Percentiles rank a stretch among this genome's conserved stretches.
phyloP scores from a whole-genome alignment of 2,888 invertebrate species.

The Callyntrura guangdongensis region DNA sequence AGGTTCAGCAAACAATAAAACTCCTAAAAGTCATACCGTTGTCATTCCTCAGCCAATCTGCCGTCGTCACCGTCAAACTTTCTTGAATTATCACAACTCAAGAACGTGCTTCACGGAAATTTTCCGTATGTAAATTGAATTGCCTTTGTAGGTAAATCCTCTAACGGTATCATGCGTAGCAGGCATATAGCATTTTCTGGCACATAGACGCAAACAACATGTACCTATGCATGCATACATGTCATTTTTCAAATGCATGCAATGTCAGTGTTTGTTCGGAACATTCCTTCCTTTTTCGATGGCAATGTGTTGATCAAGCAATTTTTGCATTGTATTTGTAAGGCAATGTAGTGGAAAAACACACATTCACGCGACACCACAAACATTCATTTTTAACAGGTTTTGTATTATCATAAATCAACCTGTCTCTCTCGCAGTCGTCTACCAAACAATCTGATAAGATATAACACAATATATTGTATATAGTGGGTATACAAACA shows the following conservation, averaged over 20 bases:
- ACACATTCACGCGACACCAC: slow-evolving; percentile 3
- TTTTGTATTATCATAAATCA: slow-evolving; percentile 59
- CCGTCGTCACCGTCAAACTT: slow-evolving; percentile 9
- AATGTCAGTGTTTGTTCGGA: slow-evolving; percentile 26
- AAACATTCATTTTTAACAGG: slow-evolving; percentile 14
- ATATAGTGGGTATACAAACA: not conserved
- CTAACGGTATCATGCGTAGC: slow-evolving; percentile 50
- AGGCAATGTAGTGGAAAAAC: slow-evolving; percentile 11
- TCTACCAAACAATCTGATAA: not conserved
- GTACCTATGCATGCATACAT: slow-evolving; percentile 15
- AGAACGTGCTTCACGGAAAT: slow-evolving; percentile 62
- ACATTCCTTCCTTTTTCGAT: slow-evolving; percentile 24
- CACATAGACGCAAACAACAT: slow-evolving; percentile 59
- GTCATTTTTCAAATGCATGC: slow-evolving; percentile 29
- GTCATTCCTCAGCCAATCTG: slow-evolving; percentile 30
- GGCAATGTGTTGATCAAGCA: not conserved
- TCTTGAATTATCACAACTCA: slow-evolving; percentile 28
- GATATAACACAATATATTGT: slow-evolving; percentile 14
- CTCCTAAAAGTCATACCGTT: slow-evolving; percentile 23
- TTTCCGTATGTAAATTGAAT: slow-evolving; percentile 50
- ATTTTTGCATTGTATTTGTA: not conserved
- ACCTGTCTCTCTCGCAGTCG: slow-evolving; percentile 27
- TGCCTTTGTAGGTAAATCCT: slow-evolving; percentile 28
- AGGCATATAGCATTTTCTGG: slow-evolving; percentile 59
- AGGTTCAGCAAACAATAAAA: slow-evolving; percentile 47